phyloP scores from a whole-genome alignment of 2,113 vertebrate species.

The Abramis brama region DNA sequence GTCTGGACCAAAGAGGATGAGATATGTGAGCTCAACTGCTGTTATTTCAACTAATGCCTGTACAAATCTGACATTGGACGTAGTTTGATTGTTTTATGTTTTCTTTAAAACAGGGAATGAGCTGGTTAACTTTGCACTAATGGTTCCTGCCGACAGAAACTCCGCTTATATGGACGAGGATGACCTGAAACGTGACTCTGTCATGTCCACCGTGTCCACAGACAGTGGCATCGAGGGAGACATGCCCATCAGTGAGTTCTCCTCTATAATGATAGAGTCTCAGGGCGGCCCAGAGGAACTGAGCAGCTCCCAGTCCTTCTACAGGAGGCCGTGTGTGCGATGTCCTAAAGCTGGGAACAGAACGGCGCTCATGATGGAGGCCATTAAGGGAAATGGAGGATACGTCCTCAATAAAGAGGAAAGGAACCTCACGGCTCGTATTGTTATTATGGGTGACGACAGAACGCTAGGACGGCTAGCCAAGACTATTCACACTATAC shows the following conservation, averaged over 20 bases:
- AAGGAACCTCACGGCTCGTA: conserved; percentile 77
- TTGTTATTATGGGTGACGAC: conserved; percentile 85
- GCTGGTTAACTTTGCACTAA: conserved; percentile 74
- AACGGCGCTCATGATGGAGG: conserved; percentile 67
- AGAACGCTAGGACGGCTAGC: conserved; percentile 81
- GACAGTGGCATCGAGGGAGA: conserved; percentile 83
- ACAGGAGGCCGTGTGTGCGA: conserved; percentile 76
- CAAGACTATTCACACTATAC: conserved; percentile 77
- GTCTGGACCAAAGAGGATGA: conserved; percentile 82
- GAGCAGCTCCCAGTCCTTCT: conserved; percentile 50
- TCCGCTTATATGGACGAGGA: conserved; percentile 34
- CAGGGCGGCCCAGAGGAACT: conserved; percentile 55
- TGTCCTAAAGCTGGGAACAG: conserved; percentile 65
- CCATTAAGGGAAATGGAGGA: conserved; percentile 54
- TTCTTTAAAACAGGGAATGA: conserved; percentile 76
- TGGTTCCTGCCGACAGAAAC: conserved; percentile 39
- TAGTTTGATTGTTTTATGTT: not conserved
- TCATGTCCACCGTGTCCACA: conserved; percentile 73
- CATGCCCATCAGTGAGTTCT: conserved; percentile 61
- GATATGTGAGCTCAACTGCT: conserved; percentile 77
- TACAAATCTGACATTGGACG: not conserved
- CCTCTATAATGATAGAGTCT: not conserved
- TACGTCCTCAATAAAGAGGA: conserved; percentile 50
- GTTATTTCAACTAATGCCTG: not conserved
- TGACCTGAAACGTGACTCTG: conserved; percentile 23